Conservation (phyloP, 2,113 vertebrate genomes). For the Sylvietta virens region DNA sequence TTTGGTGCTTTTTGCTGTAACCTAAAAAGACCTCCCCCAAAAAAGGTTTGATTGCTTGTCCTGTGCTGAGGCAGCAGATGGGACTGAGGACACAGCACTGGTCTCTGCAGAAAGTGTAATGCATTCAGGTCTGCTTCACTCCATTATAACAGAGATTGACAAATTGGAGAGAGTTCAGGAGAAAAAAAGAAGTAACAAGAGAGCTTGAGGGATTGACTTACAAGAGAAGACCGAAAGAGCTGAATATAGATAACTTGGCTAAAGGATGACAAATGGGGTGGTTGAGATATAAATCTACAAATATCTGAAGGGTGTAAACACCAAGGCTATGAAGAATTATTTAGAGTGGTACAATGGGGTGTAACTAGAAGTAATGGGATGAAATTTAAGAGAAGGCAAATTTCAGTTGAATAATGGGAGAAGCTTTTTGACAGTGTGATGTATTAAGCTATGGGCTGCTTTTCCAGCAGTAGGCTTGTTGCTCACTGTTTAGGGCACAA, state of each 20-base stretch:
- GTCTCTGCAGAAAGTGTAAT: background rate
- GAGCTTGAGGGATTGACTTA: slow-evolving; percentile 63
- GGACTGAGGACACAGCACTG: background rate
- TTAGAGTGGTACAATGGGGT: slow-evolving; percentile 66
- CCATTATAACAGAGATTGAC: slow-evolving; percentile 46
- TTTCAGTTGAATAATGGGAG: slow-evolving; percentile 65
- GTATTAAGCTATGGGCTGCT: slow-evolving; percentile 37
- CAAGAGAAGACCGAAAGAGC: slow-evolving; percentile 53
- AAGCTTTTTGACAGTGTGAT: slow-evolving; percentile 63
- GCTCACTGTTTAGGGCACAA: slow-evolving; percentile 13
- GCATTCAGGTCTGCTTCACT: slow-evolving; percentile 53
- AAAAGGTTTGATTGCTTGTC: background rate
- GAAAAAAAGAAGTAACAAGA: slow-evolving; percentile 40
- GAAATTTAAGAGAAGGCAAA: slow-evolving; percentile 68
- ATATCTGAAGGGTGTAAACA: slow-evolving; percentile 68
- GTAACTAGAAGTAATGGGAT: slow-evolving; percentile 69
- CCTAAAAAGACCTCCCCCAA: background rate
- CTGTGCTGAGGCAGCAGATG: background rate
- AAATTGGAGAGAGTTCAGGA: slow-evolving; percentile 49
- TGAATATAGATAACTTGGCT: slow-evolving; percentile 67
- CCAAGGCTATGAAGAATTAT: slow-evolving; percentile 69
- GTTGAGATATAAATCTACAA: slow-evolving; percentile 67
- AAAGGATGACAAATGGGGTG: slow-evolving; percentile 64
- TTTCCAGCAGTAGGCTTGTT: slow-evolving; percentile 14
- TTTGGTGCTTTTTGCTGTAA: background rate